phyloP scores from a whole-genome alignment of 1,140 invertebrate species.

The Rhynchophorus ferrugineus region DNA sequence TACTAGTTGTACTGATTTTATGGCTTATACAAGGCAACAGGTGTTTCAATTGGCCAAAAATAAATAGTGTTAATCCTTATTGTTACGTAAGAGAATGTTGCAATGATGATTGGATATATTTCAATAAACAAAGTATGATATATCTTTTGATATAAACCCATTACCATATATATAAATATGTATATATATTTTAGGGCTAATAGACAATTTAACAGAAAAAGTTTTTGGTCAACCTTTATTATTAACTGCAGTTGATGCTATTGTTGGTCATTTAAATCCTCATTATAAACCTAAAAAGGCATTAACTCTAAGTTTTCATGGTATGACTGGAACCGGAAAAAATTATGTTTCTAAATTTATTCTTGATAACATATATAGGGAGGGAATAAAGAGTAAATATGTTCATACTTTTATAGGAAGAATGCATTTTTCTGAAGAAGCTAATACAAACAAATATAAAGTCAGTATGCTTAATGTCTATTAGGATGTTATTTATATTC shows the following conservation, averaged over 20 bases:
- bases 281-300: conserved; percentile 52
- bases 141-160: conserved; percentile 1
- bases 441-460: conserved; percentile 44
- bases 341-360: conserved; percentile 81
- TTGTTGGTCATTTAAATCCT: conserved; percentile 46
- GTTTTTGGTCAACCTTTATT: conserved; percentile 65
- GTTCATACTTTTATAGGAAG: conserved; percentile 77
- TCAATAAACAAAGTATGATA: conserved; percentile 16
- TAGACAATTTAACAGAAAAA: conserved; percentile 28
- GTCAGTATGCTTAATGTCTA: conserved; percentile 35
- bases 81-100: conserved; percentile 23
- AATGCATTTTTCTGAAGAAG: conserved; percentile 62
- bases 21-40: no score
- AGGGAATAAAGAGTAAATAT: conserved; percentile 68
- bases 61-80: conserved; percentile 17
- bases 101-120: conserved; percentile 20
- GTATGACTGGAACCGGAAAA: conserved; percentile 77
- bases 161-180: neutral
- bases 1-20: no score
- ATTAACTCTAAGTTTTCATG: conserved; percentile 69
- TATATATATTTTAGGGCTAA: conserved; percentile 35
- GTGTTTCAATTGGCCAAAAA: no score
- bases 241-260: conserved; percentile 46
- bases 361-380: conserved; percentile 62
- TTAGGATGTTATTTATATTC: neutral